A percentile compares a stretch with the other conserved stretches of the same genome.
Conservation (phyloP, 2,113 vertebrate species). For the Labeo rohita region DNA sequence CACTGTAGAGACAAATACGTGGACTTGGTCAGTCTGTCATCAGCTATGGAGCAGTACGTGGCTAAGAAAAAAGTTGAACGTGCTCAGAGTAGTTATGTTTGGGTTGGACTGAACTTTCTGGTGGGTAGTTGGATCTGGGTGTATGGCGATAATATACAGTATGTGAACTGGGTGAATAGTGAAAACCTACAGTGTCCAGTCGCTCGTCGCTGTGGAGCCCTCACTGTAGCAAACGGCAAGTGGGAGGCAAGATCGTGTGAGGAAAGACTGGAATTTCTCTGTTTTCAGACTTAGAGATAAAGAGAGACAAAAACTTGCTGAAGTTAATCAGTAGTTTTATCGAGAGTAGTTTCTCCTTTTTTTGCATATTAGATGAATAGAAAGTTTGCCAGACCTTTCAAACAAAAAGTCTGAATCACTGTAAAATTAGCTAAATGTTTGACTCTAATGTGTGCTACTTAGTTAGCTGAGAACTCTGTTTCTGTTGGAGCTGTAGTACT, state of each 20-base stretch:
- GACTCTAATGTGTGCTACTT: too few species aligned
- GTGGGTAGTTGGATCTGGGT: slow-evolving; percentile 3
- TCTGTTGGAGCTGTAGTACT: too few species aligned
- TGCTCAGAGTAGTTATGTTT: neutral
- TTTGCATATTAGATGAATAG: too few species aligned
- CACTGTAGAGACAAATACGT: slow-evolving; percentile 17
- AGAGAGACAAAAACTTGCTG: too few species aligned
- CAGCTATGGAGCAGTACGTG: neutral
- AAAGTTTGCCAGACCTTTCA: too few species aligned
- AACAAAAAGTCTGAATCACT: too few species aligned
- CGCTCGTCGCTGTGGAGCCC: neutral
- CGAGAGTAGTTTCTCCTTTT: too few species aligned
- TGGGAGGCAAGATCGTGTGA: slow-evolving; percentile 6
- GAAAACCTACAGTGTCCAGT: neutral
- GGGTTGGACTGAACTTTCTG: slow-evolving; percentile 23
- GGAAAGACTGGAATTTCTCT: slow-evolving; percentile 27
- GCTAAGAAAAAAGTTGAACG: neutral
- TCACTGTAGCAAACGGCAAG: neutral
- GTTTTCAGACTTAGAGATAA: neutral
- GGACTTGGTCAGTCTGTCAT: slow-evolving; percentile 10
- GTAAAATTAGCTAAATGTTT: too few species aligned
- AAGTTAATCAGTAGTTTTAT: too few species aligned
- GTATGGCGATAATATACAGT: neutral
- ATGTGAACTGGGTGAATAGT: slow-evolving; percentile 21
- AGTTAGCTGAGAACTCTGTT: too few species aligned